phyloP scores from a whole-genome alignment of 2,113 vertebrate species.

The Pedionomus torquatus region DNA sequence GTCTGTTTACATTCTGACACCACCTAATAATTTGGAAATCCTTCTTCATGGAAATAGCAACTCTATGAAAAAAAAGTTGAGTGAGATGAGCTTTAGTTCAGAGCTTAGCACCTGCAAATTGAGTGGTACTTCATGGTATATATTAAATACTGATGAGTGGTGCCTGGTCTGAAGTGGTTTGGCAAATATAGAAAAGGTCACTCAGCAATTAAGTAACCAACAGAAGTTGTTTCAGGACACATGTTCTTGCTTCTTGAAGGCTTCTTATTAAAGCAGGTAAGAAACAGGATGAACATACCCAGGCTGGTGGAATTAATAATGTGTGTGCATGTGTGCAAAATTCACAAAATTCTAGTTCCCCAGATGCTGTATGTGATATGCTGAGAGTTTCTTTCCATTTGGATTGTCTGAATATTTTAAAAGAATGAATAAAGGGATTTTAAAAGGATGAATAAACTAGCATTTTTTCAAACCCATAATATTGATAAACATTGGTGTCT shows the following conservation, averaged over 20 bases:
- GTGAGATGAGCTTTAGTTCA: neutral
- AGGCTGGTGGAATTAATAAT: neutral
- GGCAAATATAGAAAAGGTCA: constrained; percentile 27
- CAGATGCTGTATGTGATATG: neutral
- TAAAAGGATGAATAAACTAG: neutral
- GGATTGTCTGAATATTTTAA: neutral
- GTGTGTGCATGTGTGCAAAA: neutral
- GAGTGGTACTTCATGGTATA: neutral
- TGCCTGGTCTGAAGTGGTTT: neutral
- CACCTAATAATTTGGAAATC: neutral
- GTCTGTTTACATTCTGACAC: neutral
- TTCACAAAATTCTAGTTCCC: neutral
- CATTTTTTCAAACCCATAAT: neutral
- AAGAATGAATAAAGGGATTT: neutral
- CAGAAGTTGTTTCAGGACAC: constrained; percentile 21
- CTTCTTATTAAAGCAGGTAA: constrained; percentile 27
- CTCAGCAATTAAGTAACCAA: neutral
- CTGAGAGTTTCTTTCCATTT: neutral
- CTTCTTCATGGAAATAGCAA: neutral
- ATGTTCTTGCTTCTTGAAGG: neutral
- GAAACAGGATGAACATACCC: neutral
- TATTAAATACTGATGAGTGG: neutral
- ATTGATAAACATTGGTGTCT: neutral
- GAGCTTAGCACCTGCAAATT: neutral
- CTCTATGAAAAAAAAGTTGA: neutral